These are phyloP conservation scores for Acholoe squamosa DNA, from an alignment of 2,888 invertebrate genomes.

Conservation along the genomic window DNA sequence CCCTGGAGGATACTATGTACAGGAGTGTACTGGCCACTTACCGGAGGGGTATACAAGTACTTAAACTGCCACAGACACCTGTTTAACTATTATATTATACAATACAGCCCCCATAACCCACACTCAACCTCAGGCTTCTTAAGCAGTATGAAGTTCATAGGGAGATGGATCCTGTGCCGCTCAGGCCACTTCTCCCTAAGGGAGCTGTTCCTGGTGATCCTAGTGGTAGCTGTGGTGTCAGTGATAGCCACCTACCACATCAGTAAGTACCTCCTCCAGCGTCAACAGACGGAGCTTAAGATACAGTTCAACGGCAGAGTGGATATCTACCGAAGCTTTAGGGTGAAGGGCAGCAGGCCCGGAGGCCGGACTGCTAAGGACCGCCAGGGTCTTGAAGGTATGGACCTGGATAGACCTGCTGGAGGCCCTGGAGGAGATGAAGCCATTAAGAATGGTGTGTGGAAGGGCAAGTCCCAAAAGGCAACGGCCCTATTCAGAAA, in stretches of 20 bases:
- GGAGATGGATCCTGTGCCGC: constrained; percentile 52
- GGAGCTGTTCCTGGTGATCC: constrained; percentile 64
- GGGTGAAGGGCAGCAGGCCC: not conserved
- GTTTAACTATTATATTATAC: too few species aligned
- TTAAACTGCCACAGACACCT: too few species aligned
- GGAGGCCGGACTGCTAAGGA: not conserved
- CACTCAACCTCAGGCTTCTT: too few species aligned
- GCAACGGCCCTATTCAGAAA: constrained; percentile 41
- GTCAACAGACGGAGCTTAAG: constrained; percentile 61
- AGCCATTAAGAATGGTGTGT: not conserved
- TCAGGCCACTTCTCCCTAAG: constrained; percentile 61
- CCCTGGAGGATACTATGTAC: too few species aligned
- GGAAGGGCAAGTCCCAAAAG: constrained; percentile 60
- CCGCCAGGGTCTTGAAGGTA: constrained; percentile 62
- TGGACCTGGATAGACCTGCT: constrained; percentile 57
- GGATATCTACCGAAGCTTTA: constrained; percentile 64
- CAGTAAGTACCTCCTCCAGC: constrained; percentile 58
- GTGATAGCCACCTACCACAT: constrained; percentile 63
- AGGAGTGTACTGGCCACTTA: too few species aligned
- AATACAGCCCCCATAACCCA: too few species aligned
- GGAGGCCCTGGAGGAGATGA: not conserved
- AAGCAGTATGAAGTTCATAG: constrained; percentile 24
- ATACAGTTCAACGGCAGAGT: constrained; percentile 65
- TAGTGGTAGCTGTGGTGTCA: constrained; percentile 62
- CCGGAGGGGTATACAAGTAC: not conserved